Percentiles rank a stretch among this genome's conserved stretches.
phyloP scores from a whole-genome alignment of 2,113 vertebrate species.

The Podilymbus podiceps region DNA sequence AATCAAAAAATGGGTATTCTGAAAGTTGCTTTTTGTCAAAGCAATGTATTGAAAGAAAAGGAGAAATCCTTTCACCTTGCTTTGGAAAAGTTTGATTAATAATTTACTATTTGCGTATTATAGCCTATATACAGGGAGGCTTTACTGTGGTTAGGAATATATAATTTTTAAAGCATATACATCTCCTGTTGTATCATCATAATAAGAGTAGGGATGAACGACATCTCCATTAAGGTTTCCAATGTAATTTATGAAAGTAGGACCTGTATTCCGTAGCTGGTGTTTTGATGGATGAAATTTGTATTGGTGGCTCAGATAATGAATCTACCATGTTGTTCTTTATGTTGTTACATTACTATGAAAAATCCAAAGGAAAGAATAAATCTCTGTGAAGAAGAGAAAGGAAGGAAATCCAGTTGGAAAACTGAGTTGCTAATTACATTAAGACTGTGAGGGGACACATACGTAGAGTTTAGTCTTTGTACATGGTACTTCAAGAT shows the following conservation, averaged over 20 bases:
- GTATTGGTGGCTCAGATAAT: slow-evolving; percentile 19
- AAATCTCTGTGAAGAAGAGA: background rate
- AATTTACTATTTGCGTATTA: slow-evolving; percentile 48
- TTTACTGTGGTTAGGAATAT: slow-evolving; percentile 16
- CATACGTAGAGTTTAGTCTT: background rate
- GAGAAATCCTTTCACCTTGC: background rate
- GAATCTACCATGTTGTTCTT: slow-evolving; percentile 32
- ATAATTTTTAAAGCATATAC: slow-evolving; percentile 50
- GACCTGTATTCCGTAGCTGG: slow-evolving; percentile 7
- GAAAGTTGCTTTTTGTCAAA: slow-evolving; percentile 10
- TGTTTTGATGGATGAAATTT: slow-evolving; percentile 43
- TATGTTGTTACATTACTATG: background rate
- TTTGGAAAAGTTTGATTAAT: slow-evolving; percentile 49
- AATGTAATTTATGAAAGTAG: slow-evolving; percentile 55
- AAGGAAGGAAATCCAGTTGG: background rate
- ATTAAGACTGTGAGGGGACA: background rate
- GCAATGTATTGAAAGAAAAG: background rate
- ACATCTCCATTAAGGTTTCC: slow-evolving; percentile 56
- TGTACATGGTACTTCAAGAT: background rate
- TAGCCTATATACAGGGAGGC: background rate
- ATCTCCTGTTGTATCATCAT: slow-evolving; percentile 30
- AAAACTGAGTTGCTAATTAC: background rate
- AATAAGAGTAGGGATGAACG: slow-evolving; percentile 50
- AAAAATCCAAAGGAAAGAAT: slow-evolving; percentile 9
- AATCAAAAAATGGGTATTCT: background rate